A percentile compares a stretch with the other conserved stretches of the same genome.
Evolutionary conservation across 2,888 invertebrate species (phyloP).

Genomic region (Ganaspis brasiliensis): DNA sequence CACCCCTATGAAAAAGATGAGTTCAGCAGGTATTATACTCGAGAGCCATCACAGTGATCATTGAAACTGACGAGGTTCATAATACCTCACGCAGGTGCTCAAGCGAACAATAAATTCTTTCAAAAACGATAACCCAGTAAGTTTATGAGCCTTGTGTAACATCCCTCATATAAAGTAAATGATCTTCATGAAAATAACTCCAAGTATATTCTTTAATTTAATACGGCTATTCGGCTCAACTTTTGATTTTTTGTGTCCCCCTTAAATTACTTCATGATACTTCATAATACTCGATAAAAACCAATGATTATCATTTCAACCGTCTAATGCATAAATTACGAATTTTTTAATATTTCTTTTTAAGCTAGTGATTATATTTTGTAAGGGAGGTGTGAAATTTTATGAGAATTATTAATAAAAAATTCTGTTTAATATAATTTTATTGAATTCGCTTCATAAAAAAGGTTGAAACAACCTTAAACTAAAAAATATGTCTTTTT

Average conservation of each 20-base stretch:
- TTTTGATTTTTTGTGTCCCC: not conserved
- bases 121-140: not conserved
- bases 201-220: not conserved
- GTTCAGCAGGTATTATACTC: conserved; percentile 31
- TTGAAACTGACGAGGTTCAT: conserved; percentile 36
- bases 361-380: too few relatives aligned
- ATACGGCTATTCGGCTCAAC: not conserved
- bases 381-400: too few relatives aligned
- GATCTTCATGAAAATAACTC: conserved; percentile 2
- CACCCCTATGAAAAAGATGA: conserved; percentile 37
- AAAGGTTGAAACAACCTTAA: too few relatives aligned
- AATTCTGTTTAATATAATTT: too few relatives aligned
- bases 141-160: conserved; percentile 1
- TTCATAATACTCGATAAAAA: not conserved
- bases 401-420: too few relatives aligned
- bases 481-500: too few relatives aligned
- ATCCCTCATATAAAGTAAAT: conserved; percentile 23
- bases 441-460: too few relatives aligned
- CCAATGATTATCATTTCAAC: too few relatives aligned
- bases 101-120: conserved; percentile 23
- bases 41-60: conserved; percentile 7
- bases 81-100: conserved; percentile 36
- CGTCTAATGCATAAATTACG: too few relatives aligned
- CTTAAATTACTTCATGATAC: not conserved
- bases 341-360: too few relatives aligned